Percentiles rank a stretch among this genome's conserved stretches.
phyloP scores from a whole-genome alignment of 2,113 vertebrate species.

The Pardalotus punctatus region DNA sequence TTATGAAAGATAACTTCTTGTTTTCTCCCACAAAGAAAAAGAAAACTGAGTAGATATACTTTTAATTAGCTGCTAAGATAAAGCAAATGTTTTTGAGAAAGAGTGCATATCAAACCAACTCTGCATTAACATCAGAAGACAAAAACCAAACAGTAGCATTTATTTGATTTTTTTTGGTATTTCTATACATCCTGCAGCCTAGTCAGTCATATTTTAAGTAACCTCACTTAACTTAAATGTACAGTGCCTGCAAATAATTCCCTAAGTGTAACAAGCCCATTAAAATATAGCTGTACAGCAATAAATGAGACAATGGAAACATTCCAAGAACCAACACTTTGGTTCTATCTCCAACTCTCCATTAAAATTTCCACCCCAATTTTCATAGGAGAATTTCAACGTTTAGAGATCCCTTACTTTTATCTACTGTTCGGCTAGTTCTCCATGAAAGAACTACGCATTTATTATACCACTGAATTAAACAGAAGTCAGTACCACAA shows the following conservation, averaged over 20 bases:
- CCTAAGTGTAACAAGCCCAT: background rate
- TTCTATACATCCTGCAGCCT: background rate
- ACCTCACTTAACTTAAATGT: background rate
- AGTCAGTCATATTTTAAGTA: background rate
- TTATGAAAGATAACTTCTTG: background rate
- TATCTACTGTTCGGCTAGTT: background rate
- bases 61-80: constrained; percentile 11
- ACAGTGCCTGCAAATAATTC: background rate
- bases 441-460: background rate
- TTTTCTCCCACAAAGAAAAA: background rate
- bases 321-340: background rate
- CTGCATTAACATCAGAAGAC: background rate
- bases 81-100: background rate
- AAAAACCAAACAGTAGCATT: background rate
- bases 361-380: background rate
- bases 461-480: background rate
- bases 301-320: background rate
- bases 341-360: background rate
- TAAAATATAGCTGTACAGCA: background rate
- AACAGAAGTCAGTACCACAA: background rate
- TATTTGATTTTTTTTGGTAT: background rate
- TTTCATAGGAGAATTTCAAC: background rate
- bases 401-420: background rate
- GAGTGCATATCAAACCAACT: background rate
- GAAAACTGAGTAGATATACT: background rate